Evolutionary conservation across 2,888 invertebrate genomes (phyloP).

Genomic region (Amiota minor): DNA sequence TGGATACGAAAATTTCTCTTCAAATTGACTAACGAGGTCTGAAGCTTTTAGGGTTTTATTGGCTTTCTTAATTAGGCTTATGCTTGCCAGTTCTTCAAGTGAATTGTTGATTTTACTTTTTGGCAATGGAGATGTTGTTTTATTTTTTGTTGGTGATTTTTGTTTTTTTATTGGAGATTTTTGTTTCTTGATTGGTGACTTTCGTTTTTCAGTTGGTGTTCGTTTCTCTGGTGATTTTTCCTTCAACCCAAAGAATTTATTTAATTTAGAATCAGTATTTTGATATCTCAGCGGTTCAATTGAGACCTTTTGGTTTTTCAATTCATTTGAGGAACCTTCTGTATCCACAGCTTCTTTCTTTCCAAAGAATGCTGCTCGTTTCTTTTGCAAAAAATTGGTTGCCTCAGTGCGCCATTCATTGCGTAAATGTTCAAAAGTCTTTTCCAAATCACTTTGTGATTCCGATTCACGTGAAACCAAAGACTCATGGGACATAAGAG

Average conservation of each 20-base stretch:
- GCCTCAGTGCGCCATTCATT: constrained; percentile 71
- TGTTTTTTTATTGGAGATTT: constrained; percentile 49
- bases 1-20: background rate
- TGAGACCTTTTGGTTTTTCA: background rate
- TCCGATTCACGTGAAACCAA: constrained; percentile 60
- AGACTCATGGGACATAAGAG: constrained; percentile 68
- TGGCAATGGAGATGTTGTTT: background rate
- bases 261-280: constrained; percentile 60
- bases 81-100: constrained; percentile 60
- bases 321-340: constrained; percentile 16
- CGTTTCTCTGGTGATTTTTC: constrained; percentile 55
- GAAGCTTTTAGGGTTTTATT: constrained; percentile 22
- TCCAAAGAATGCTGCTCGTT: constrained; percentile 67
- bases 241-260: constrained; percentile 68
- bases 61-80: constrained; percentile 40
- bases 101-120: constrained; percentile 53
- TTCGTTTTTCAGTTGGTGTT: constrained; percentile 44
- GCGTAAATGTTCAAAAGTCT: constrained; percentile 71
- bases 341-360: constrained; percentile 46
- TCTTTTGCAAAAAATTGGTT: constrained; percentile 70
- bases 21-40: constrained; percentile 31
- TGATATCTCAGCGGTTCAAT: background rate
- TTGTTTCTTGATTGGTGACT: constrained; percentile 59
- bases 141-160: constrained; percentile 32
- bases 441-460: constrained; percentile 69